Conservation (phyloP, 2,113 vertebrate genomes). For the Cryptomyrus ogoouensis region DNA sequence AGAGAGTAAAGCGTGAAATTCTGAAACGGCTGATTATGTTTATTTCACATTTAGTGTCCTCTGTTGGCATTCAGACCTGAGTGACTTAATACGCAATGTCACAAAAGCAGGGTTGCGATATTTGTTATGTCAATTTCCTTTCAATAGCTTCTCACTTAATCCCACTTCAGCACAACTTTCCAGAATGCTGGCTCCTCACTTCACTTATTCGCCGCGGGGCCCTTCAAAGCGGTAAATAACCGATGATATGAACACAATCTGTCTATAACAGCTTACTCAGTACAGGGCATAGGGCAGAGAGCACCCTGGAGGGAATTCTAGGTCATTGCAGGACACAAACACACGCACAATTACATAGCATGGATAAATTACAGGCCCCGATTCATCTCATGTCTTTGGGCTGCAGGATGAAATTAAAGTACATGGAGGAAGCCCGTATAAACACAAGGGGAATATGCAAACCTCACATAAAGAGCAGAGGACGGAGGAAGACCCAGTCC, state of each 20-base stretch:
- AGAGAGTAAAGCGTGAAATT: slow-evolving; percentile 2
- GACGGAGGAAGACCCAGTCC: not conserved
- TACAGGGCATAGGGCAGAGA: not conserved
- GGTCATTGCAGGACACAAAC: not conserved
- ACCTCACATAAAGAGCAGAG: not conserved
- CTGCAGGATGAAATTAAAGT: not conserved
- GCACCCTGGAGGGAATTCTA: not conserved
- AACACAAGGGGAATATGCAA: not conserved
- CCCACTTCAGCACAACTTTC: not conserved
- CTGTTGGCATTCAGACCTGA: not conserved
- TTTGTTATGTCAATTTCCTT: not conserved
- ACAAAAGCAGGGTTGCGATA: not conserved
- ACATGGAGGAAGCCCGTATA: not conserved
- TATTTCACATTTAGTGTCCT: not conserved
- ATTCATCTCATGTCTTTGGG: not conserved
- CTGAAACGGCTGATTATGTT: not conserved
- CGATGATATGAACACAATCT: not conserved
- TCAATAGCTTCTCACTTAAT: not conserved
- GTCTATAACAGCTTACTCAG: not conserved
- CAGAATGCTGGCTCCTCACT: not conserved
- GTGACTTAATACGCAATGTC: not conserved
- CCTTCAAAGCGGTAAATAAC: not conserved
- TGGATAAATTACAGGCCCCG: not conserved
- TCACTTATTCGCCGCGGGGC: not conserved
- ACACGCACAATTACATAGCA: not conserved